Conservation (phyloP, 2,888 invertebrate genomes). For the Camptogramma bilineatum region DNA sequence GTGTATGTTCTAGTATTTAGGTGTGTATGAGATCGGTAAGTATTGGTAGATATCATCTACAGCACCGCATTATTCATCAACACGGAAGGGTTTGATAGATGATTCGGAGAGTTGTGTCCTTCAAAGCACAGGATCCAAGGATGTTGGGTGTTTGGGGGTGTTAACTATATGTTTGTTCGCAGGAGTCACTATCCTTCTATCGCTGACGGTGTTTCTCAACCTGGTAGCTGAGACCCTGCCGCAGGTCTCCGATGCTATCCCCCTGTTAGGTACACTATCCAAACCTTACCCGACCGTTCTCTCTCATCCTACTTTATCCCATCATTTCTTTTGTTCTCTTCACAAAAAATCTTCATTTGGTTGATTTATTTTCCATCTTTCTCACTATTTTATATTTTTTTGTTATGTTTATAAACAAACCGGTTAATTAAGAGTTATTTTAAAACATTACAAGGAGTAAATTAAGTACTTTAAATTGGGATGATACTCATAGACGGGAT, state of each 20-base stretch:
- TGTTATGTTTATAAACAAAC: conserved; percentile 55
- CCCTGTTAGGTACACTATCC: conserved; percentile 97
- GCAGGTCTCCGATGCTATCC: conserved; percentile 99
- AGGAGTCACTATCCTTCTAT: conserved; percentile 99
- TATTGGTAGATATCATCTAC: conserved; percentile 55
- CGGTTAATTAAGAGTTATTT: conserved; percentile 71
- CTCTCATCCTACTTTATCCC: conserved; percentile 65
- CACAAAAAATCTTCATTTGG: conserved; percentile 56
- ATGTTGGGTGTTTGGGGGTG: conserved; percentile 57
- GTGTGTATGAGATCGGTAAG: conserved; percentile 52
- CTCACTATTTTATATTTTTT: conserved; percentile 55
- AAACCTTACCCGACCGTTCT: conserved; percentile 70
- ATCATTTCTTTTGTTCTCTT: conserved; percentile 61
- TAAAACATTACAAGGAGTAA: conserved; percentile 84
- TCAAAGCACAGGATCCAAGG: conserved; percentile 9
- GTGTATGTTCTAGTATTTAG: conserved; percentile 56
- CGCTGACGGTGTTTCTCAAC: conserved; percentile 99
- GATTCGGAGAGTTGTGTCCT: conserved; percentile 61
- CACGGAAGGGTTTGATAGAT: conserved; percentile 21
- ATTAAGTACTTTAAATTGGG: conserved; percentile 62
- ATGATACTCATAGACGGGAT: conserved; percentile 36
- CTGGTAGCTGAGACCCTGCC: conserved; percentile 99
- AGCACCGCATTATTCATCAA: conserved; percentile 47
- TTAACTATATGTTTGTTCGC: conserved; percentile 90
- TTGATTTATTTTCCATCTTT: conserved; percentile 58